Evolutionary conservation across 1,140 invertebrate species (phyloP).

Genomic region (Musca vetustissima): DNA sequence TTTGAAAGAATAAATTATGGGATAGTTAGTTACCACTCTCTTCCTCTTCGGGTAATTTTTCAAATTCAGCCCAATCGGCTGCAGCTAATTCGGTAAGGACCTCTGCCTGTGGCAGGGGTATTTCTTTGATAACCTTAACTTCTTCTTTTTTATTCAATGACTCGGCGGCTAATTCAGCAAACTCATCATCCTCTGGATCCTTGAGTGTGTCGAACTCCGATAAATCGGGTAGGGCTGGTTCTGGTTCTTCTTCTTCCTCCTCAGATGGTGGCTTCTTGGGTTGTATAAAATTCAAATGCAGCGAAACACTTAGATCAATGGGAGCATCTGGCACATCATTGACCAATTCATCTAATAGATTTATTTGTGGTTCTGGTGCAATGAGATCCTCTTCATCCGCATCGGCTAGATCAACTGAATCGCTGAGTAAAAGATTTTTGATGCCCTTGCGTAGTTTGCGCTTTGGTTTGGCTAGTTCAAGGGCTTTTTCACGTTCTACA

Average conservation of each 20-base stretch:
- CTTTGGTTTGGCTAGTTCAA: constrained; percentile 63
- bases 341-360: constrained; percentile 72
- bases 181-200: constrained; percentile 69
- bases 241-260: constrained; percentile 28
- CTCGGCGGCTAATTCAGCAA: constrained; percentile 72
- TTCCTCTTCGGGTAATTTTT: constrained; percentile 46
- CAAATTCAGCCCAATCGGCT: constrained; percentile 64
- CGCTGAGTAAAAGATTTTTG: constrained; percentile 70
- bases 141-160: constrained; percentile 63
- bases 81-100: constrained; percentile 56
- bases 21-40: neutral
- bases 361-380: constrained; percentile 58
- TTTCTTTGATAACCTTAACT: constrained; percentile 47
- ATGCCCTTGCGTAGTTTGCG: constrained; percentile 63
- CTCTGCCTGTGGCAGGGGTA: constrained; percentile 36
- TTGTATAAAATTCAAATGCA: constrained; percentile 61
- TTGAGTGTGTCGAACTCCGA: constrained; percentile 60
- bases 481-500: constrained; percentile 63
- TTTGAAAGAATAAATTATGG: neutral
- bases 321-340: constrained; percentile 62
- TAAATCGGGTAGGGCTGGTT: constrained; percentile 36
- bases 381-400: constrained; percentile 42
- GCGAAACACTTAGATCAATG: constrained; percentile 65
- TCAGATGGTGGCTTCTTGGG: constrained; percentile 42
- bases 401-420: constrained; percentile 61